These are phyloP conservation scores for Epinotia demarniana DNA, from an alignment of 2,888 invertebrate genomes.

Conservation along the genomic window DNA sequence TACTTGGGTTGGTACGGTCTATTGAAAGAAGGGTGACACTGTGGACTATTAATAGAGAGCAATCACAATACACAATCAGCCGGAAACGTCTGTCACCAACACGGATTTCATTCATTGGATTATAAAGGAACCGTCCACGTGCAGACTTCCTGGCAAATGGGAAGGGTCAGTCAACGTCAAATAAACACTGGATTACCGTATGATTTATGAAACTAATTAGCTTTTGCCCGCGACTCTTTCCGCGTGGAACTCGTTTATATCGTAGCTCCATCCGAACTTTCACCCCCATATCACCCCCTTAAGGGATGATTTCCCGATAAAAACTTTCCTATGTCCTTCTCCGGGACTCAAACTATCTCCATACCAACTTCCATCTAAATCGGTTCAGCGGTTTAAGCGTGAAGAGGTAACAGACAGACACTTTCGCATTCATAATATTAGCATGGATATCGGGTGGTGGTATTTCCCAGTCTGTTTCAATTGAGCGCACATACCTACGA, in stretches of 20 bases:
- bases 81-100: conserved; percentile 70
- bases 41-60: conserved; percentile 40
- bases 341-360: too few species aligned
- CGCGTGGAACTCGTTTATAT: too few species aligned
- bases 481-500: neutral
- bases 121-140: conserved; percentile 53
- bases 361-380: too few species aligned
- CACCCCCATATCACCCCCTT: too few species aligned
- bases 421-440: too few species aligned
- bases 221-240: too few species aligned
- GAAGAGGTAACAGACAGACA: too few species aligned
- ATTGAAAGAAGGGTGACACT: conserved; percentile 46
- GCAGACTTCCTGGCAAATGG: conserved; percentile 38
- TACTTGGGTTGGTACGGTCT: conserved; percentile 44
- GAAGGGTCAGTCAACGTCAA: conserved; percentile 39
- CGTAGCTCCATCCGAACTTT: too few species aligned
- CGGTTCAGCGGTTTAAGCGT: too few species aligned
- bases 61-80: conserved; percentile 49
- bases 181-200: conserved; percentile 38
- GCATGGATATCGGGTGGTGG: neutral
- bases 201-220: conserved; percentile 30
- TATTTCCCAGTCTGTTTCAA: conserved; percentile 11
- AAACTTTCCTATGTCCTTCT: too few species aligned
- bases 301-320: too few species aligned
- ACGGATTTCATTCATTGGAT: conserved; percentile 62